These are phyloP conservation scores for Hyalella azteca DNA, from an alignment of 2,888 invertebrate genomes.

Conservation along the genomic window DNA sequence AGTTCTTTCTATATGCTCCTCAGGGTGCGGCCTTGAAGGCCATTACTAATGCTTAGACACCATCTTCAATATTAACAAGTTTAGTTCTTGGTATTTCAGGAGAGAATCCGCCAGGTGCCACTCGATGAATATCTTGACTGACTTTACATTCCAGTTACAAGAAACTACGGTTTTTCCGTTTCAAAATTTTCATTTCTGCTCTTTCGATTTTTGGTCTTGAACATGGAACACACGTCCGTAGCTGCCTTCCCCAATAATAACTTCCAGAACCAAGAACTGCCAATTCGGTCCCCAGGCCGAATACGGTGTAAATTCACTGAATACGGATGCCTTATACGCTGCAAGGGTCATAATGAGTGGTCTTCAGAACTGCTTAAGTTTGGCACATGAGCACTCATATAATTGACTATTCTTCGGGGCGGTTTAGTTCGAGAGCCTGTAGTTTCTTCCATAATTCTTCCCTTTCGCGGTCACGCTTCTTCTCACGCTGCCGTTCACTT, in stretches of 20 bases:
- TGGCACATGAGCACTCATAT: not conserved
- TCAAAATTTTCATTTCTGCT: not conserved
- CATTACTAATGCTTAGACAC: not conserved
- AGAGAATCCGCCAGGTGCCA: not conserved
- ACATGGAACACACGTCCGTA: conserved; percentile 32
- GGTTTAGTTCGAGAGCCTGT: conserved; percentile 81
- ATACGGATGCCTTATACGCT: no score
- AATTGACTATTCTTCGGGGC: conserved; percentile 50
- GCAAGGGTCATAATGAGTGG: no score
- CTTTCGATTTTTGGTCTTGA: not conserved
- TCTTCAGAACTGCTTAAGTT: not conserved
- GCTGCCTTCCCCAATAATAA: conserved; percentile 33
- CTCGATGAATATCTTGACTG: conserved; percentile 20
- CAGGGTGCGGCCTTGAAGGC: conserved; percentile 3
- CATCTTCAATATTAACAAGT: conserved; percentile 1
- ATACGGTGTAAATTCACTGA: not conserved
- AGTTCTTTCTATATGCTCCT: conserved; percentile 23
- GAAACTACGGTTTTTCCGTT: conserved; percentile 13
- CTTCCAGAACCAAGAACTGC: not conserved
- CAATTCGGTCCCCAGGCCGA: not conserved
- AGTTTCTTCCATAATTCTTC: conserved; percentile 97
- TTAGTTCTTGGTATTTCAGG: conserved; percentile 1
- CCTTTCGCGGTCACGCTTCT: conserved; percentile 93
- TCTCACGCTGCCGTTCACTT: conserved; percentile 97
- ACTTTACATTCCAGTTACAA: conserved; percentile 10